Evolutionary conservation across 2,113 vertebrate genomes (phyloP), one percentile per base, ranked within the genome.

Genomic region (Myotis lucifugus): DNA sequence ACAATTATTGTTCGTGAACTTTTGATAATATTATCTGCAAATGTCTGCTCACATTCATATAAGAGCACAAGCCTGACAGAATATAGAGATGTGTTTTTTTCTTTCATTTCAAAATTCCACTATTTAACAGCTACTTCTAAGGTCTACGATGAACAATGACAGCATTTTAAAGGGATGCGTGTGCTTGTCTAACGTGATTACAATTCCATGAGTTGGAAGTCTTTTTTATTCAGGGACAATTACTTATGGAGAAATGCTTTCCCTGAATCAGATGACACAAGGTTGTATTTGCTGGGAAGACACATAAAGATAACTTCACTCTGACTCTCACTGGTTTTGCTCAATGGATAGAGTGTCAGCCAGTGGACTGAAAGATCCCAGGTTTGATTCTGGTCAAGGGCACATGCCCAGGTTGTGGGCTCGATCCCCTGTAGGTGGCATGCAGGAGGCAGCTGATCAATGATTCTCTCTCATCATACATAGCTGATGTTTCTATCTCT

Each of bases 1-100:
- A 69, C 66, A 95, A 79, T 92, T 90, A 94, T 52, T 97, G 50
- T 56, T 90, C 46, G 74, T 64, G 54, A 96, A 79, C 88, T 86
- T 95, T 88, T 59, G 73, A 76, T 79, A 92, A 83, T 69, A 90
- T 46, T 74, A 50, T 48, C 59, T 81, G 14, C 4, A 87, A 95
- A 78, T 85, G 19, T 84, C 66, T 85, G 13, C 85, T 95, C 32
- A 69, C 50, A 70, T 93, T 93, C 59, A 15, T 50, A n/a, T n/a
- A 14, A 46, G 27, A 93, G 37, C 56, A 91, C 46, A 91, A 72
- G 13, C 2, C n/a, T 92, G 37, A 29, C 46, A 78, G 56, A 73
- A 48, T 90, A 61, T 14, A 56, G 25, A 83, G 14, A 4, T 18
- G 25, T 61, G 59, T 25, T 61, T 92, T 81, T 93, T 66, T 69